Evolutionary conservation across 2,113 vertebrate species (phyloP).

Genomic region (Nothocercus julius): DNA sequence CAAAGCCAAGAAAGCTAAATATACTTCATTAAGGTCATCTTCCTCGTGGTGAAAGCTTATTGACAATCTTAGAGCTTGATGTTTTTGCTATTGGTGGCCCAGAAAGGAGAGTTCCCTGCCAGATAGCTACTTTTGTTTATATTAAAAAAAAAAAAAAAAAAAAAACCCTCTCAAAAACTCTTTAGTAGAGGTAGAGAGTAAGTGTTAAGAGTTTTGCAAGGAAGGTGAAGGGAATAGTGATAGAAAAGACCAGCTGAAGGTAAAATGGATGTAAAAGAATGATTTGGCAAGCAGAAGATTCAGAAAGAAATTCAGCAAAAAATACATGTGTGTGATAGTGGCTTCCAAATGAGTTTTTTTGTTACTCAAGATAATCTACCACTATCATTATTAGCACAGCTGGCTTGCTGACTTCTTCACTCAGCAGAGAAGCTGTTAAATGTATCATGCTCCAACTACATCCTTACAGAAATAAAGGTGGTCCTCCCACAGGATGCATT

Average conservation of each 20-base stretch:
- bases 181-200: background rate
- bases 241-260: background rate
- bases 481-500: background rate
- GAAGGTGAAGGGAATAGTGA: background rate
- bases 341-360: background rate
- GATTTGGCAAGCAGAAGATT: background rate
- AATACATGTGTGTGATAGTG: background rate
- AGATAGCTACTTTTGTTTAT: background rate
- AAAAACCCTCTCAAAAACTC: background rate
- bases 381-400: background rate
- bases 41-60: background rate
- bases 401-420: conserved; percentile 4
- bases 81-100: background rate
- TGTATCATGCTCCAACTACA: background rate
- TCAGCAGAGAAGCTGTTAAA: background rate
- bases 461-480: background rate
- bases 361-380: background rate
- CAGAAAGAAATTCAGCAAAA: background rate
- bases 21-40: background rate
- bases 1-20: background rate
- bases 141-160: too few species aligned
- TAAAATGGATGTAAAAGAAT: background rate
- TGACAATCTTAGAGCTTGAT: background rate
- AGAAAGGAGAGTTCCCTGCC: background rate
- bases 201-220: background rate